Percentiles rank a stretch among this genome's conserved stretches.
Evolutionary conservation across 2,113 vertebrate species (phyloP).

Genomic region (Vulpes ferrilata): DNA sequence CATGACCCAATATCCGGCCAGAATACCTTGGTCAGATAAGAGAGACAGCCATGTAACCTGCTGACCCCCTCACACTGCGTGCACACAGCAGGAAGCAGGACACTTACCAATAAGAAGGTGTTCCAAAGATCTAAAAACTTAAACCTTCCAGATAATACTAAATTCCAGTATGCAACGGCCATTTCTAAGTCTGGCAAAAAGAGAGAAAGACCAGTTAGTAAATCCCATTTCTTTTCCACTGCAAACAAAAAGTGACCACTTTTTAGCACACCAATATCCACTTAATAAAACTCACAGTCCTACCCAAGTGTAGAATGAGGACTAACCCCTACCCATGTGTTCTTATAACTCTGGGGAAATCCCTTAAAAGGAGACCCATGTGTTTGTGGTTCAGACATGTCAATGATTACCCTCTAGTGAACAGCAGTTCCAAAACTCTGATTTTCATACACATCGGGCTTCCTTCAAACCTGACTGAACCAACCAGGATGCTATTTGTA

Average conservation of each 20-base stretch:
- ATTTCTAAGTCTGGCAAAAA: slow-evolving; percentile 95
- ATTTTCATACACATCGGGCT: background rate
- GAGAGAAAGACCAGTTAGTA: slow-evolving; percentile 56
- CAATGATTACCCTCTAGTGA: background rate
- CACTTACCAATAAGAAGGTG: slow-evolving; percentile 96
- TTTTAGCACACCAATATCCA: background rate
- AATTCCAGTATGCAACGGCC: slow-evolving; percentile 98
- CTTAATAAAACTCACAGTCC: background rate
- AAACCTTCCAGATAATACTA: slow-evolving; percentile 96
- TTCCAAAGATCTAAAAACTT: slow-evolving; percentile 99
- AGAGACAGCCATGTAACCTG: background rate
- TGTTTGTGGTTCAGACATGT: background rate
- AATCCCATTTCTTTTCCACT: background rate
- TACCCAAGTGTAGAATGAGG: background rate
- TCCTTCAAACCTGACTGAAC: background rate
- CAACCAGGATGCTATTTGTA: background rate
- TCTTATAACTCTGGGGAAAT: background rate
- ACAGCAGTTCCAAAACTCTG: background rate
- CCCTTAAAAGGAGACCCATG: background rate
- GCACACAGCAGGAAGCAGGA: background rate
- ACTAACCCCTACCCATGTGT: background rate
- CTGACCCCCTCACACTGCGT: background rate
- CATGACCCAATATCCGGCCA: rapidly evolving
- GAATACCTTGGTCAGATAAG: background rate
- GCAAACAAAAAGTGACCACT: background rate